A percentile compares a stretch with the other conserved stretches of the same genome.
phyloP scores from a whole-genome alignment of 92 coral and sea anemone species.

The Pocillopora grandis region DNA sequence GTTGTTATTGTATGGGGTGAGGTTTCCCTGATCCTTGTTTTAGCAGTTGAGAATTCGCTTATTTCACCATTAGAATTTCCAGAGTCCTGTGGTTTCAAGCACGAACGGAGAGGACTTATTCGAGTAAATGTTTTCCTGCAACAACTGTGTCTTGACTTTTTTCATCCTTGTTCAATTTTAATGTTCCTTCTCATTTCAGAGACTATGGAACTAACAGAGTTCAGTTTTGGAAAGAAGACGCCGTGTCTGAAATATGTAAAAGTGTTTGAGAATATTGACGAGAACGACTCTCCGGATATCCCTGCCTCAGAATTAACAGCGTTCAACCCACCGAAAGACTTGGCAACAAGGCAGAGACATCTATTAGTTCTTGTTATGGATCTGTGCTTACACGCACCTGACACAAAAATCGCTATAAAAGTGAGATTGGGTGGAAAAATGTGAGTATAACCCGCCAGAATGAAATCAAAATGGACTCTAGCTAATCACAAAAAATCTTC shows the following conservation, averaged over 20 bases:
- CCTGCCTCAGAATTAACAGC: conserved; percentile 77
- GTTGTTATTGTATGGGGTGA: too few species aligned
- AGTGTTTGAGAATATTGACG: conserved; percentile 86
- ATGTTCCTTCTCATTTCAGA: conserved; percentile 38
- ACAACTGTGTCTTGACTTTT: background rate
- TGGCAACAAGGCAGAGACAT: conserved; percentile 86
- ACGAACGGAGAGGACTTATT: too few species aligned
- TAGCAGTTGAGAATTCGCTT: too few species aligned
- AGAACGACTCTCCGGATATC: conserved; percentile 73
- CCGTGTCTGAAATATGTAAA: conserved; percentile 87
- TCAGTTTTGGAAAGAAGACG: conserved; percentile 85
- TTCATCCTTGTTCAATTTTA: background rate
- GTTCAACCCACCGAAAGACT: conserved; percentile 69
- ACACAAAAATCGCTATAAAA: conserved; percentile 79
- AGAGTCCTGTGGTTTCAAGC: too few species aligned
- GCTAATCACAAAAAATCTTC: too few species aligned
- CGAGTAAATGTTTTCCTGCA: too few species aligned
- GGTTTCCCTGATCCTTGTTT: too few species aligned
- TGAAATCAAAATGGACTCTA: too few species aligned
- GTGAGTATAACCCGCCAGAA: conserved; percentile 46
- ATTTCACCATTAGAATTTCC: too few species aligned
- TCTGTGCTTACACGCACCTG: conserved; percentile 87
- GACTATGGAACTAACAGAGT: conserved; percentile 87
- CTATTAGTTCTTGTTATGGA: conserved; percentile 86
- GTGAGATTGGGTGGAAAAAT: conserved; percentile 92